Base-by-base conservation (phyloP, 1,140 invertebrate genomes). In the Callitettix versicolor region DNA sequence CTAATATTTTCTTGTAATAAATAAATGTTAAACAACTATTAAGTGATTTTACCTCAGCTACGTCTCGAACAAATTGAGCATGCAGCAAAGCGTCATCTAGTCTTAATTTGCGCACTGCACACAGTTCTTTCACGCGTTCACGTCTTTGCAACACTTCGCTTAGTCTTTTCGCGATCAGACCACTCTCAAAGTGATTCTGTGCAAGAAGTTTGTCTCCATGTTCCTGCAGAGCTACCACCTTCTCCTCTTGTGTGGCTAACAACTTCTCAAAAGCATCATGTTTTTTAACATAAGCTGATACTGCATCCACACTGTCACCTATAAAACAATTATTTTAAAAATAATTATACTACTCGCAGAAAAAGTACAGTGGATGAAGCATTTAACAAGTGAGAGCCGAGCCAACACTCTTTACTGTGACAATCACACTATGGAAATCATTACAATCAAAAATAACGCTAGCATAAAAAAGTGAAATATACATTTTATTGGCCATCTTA, bases 121-220 rank as follows among this genome's bases (percentile, higher is more conserved):
- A 85, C 14, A 87, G 64, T 71, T 73, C 85, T 77, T 57, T 86
- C 40, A 86, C 83, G 67, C 82, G 80, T 50, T 77, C 73, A 58
- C 90, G 74, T 61, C 86, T 79, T 7, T 77, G 74, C 30, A 84
- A 74, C 30, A 90, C 84, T 58, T 86, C 82, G 20, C 77, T 72
- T 7, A 93, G 69, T 56, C 82, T 76, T 38, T 73, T 79, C 42
- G 80, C 77, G 48, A 99, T 97, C 22, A 84, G 82, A 17, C 84
- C 79, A 56, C 87, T 87, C 67, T 98, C 92, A 68, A 97, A 98
- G 71, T 99, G 96, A 66, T 90, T 86, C 66, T 93, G 90, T 44
- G 86, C 78, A 6, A 97, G 73, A 50, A 99, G 79, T 67, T 95
- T 92, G 20, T 82, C 79, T 0, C 91, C 90, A 64, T 96, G 92